phyloP scores from a whole-genome alignment of 2,888 invertebrate genomes.

The Coleophora deauratella region DNA sequence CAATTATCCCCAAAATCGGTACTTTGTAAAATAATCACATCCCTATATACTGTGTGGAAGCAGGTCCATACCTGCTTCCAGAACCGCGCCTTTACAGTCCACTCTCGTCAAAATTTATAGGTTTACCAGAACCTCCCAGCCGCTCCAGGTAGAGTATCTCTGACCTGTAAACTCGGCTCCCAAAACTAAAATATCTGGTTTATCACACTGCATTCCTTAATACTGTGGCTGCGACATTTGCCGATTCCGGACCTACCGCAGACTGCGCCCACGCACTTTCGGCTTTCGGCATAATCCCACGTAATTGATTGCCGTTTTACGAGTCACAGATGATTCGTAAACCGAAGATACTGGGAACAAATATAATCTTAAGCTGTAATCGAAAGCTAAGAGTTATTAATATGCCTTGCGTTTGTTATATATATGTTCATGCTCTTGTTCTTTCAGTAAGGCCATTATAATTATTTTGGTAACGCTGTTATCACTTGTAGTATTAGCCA shows the following conservation, averaged over 20 bases:
- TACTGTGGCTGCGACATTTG: conserved; percentile 1
- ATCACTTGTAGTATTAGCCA: background rate
- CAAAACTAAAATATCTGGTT: too few relatives aligned
- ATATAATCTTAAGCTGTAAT: conserved; percentile 17
- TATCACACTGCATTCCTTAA: background rate
- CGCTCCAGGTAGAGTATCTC: background rate
- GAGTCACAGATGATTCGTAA: conserved; percentile 46
- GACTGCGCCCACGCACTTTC: conserved; percentile 37
- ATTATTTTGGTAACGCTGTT: background rate
- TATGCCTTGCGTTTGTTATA: conserved; percentile 1
- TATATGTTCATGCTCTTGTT: background rate
- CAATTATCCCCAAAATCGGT: too few relatives aligned
- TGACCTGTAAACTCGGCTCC: too few relatives aligned
- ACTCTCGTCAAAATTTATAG: too few relatives aligned
- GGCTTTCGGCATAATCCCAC: conserved; percentile 52
- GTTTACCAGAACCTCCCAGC: too few relatives aligned
- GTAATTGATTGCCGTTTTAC: conserved; percentile 55
- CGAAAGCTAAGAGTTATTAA: conserved; percentile 13
- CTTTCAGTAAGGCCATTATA: background rate
- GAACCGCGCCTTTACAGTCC: too few relatives aligned
- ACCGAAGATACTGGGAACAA: conserved; percentile 16
- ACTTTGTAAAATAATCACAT: too few relatives aligned
- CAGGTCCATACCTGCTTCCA: too few relatives aligned
- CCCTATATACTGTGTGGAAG: too few relatives aligned
- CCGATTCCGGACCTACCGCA: conserved; percentile 46